Percentiles rank a stretch among this genome's conserved stretches.
Evolutionary conservation across 2,888 invertebrate genomes (phyloP).

Genomic region (Brachyptera putata): DNA sequence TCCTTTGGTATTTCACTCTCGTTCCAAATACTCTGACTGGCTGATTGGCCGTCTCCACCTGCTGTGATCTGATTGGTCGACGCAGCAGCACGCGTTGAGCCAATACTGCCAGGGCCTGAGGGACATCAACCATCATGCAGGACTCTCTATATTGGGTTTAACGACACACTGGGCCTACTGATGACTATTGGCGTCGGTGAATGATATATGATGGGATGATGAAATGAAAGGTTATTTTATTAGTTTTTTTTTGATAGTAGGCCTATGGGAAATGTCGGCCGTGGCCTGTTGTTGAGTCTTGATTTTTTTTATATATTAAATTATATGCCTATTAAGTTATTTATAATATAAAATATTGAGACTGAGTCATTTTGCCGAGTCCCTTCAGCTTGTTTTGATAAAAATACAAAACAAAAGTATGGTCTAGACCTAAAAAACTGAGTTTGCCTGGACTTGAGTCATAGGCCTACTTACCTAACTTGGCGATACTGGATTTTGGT

Average conservation of each 20-base stretch:
- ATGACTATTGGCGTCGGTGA: not conserved
- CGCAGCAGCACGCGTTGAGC: constrained; percentile 31
- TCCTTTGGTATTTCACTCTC: constrained; percentile 35
- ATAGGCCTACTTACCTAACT: constrained; percentile 30
- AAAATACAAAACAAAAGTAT: no score
- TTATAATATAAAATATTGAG: no score
- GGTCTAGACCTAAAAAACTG: not conserved
- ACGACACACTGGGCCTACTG: no score
- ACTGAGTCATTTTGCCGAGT: no score
- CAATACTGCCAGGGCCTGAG: constrained; percentile 49
- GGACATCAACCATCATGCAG: not conserved
- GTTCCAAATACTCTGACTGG: constrained; percentile 44
- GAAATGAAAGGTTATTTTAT: not conserved
- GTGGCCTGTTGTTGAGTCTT: no score
- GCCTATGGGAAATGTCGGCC: no score
- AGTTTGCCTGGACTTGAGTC: not conserved
- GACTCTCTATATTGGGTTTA: no score
- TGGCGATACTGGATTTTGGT: constrained; percentile 31
- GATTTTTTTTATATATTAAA: no score
- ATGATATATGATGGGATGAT: no score
- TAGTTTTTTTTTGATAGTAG: no score
- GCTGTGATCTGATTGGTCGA: constrained; percentile 23
- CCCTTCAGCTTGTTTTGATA: no score
- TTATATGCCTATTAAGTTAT: no score
- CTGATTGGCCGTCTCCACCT: constrained; percentile 19